Percentiles rank a stretch among this genome's conserved stretches.
phyloP scores from a whole-genome alignment of 2,797 vertebrate species.

The Hydrophis major region DNA sequence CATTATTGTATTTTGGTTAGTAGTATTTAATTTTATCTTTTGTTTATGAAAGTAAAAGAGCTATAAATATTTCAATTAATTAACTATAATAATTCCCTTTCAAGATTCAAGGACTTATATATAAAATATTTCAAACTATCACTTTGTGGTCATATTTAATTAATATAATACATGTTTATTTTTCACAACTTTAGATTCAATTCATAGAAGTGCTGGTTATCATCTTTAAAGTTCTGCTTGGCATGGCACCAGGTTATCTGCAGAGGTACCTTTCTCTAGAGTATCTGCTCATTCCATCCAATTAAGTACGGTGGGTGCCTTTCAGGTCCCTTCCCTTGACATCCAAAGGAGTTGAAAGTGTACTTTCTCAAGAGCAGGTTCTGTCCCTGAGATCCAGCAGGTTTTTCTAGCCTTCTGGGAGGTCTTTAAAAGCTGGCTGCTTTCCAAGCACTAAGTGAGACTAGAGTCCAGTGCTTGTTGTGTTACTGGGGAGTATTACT shows the following conservation, averaged over 20 bases:
- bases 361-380: not conserved
- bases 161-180: not conserved
- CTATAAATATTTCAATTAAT: not conserved
- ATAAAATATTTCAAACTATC: not conserved
- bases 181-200: not conserved
- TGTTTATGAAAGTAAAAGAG: not conserved
- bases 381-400: not conserved
- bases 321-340: not conserved
- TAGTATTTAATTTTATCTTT: not conserved
- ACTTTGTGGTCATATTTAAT: not conserved
- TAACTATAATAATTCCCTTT: not conserved
- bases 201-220: not conserved
- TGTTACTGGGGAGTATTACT: not conserved
- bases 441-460: not conserved
- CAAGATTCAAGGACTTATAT: not conserved
- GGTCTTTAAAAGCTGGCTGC: not conserved
- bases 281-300: not conserved
- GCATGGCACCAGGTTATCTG: not conserved
- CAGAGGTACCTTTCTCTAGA: not conserved
- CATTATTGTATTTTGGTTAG: not conserved
- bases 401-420: not conserved
- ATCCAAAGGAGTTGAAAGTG: not conserved
- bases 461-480: not conserved
- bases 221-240: not conserved
- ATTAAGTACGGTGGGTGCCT: not conserved